These are phyloP conservation scores for Sinocyclocheilus rhinocerous DNA, from an alignment of 2,113 vertebrate species.

Conservation along the genomic window DNA sequence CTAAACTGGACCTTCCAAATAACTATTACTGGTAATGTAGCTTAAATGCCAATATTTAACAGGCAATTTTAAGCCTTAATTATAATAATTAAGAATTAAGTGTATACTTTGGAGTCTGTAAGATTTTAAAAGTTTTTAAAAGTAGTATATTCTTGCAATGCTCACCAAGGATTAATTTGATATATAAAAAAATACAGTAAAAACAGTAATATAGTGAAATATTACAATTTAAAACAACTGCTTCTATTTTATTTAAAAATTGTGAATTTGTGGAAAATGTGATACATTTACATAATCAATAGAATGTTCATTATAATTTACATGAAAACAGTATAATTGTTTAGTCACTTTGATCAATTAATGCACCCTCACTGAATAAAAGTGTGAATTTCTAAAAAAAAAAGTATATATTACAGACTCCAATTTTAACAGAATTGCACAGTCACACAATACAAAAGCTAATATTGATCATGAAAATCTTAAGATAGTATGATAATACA, in stretches of 20 bases:
- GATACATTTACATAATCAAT: too few relatives aligned
- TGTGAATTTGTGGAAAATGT: too few relatives aligned
- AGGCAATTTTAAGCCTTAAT: neutral
- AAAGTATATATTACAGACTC: too few relatives aligned
- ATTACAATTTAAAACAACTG: neutral
- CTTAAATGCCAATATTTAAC: neutral
- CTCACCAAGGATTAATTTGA: neutral
- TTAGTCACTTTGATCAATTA: too few relatives aligned
- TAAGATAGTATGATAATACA: neutral
- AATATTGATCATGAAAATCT: neutral
- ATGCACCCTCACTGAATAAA: too few relatives aligned
- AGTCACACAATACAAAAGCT: neutral
- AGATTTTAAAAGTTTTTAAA: neutral
- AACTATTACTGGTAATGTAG: neutral
- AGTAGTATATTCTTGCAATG: neutral
- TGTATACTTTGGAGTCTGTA: neutral
- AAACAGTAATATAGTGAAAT: neutral
- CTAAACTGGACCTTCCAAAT: neutral
- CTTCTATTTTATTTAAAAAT: too few relatives aligned
- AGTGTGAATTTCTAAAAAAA: too few relatives aligned
- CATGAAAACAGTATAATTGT: too few relatives aligned
- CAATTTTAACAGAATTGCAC: neutral
- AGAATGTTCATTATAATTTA: too few relatives aligned
- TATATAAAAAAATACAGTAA: neutral
- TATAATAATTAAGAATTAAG: neutral